Conservation (phyloP, 2,888 invertebrate genomes). For the Spilosoma lubricipeda region DNA sequence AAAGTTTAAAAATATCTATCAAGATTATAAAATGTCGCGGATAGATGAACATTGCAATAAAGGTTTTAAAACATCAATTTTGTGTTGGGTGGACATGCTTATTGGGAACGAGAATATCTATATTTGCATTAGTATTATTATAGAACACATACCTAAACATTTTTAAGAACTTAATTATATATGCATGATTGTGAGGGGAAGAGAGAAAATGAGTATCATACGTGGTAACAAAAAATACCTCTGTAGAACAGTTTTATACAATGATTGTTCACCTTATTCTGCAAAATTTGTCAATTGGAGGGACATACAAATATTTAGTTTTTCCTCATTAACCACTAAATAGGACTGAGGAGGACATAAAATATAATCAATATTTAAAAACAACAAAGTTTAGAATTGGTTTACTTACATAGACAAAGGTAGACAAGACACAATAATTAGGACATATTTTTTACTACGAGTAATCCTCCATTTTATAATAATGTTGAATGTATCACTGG, state of each 20-base stretch:
- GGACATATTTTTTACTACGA: neutral
- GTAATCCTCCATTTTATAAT: neutral
- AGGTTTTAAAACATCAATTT: conserved; percentile 32
- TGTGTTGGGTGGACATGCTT: conserved; percentile 13
- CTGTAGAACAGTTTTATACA: neutral
- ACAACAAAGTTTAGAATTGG: neutral
- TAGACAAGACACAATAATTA: neutral
- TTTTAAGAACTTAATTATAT: neutral
- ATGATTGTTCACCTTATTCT: neutral
- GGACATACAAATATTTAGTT: neutral
- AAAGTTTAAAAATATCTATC: conserved; percentile 67
- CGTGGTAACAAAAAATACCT: neutral
- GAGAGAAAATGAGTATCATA: neutral
- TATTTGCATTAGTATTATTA: no score
- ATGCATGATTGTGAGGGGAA: no score
- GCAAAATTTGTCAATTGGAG: neutral
- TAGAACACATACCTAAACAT: neutral
- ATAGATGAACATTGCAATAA: conserved; percentile 37
- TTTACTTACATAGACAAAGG: no score
- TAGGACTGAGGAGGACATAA: no score
- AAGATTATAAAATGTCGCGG: conserved; percentile 38
- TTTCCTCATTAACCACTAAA: neutral
- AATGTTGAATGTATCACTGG: neutral
- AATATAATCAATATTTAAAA: neutral
- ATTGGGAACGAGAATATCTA: neutral